Percentiles rank a stretch among this genome's conserved stretches.
These are phyloP conservation scores for Tetramorium simillimum DNA, from an alignment of 1,140 invertebrate genomes.

Conservation along the genomic window DNA sequence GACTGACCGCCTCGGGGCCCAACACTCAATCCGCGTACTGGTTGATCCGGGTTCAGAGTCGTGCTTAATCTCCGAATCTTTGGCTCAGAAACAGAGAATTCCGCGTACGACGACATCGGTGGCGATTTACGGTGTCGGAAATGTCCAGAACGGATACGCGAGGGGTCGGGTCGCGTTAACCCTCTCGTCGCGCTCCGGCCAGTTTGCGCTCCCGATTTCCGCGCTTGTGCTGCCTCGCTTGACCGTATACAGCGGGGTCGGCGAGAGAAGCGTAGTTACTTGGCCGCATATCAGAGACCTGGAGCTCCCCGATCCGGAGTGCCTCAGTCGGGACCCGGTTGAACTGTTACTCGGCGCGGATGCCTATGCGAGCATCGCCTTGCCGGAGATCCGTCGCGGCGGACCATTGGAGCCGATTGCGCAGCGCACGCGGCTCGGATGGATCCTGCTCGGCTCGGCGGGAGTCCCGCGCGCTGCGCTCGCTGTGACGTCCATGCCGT, in stretches of 20 bases:
- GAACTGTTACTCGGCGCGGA: too few species aligned
- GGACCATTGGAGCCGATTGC: not conserved
- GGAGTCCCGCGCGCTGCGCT: not conserved
- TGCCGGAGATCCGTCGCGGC: not conserved
- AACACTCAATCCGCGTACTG: not conserved
- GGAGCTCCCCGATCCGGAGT: too few species aligned
- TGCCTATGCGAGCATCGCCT: not conserved
- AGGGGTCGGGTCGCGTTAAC: too few species aligned
- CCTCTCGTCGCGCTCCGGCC: too few species aligned
- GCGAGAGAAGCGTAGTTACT: too few species aligned
- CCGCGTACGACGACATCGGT: not conserved
- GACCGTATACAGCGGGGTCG: too few species aligned
- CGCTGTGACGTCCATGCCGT: not conserved
- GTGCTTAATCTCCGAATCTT: not conserved
- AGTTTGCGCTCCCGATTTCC: too few species aligned
- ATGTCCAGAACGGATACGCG: not conserved
- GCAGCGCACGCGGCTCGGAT: not conserved
- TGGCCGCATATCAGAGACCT: too few species aligned
- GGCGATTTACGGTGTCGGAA: not conserved
- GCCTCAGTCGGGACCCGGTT: too few species aligned
- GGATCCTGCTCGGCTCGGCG: not conserved
- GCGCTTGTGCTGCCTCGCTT: too few species aligned
- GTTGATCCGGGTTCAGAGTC: not conserved
- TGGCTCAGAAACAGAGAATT: not conserved
- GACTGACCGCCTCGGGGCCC: fast-evolving